Percentiles rank a stretch among this genome's conserved stretches.
Conservation (phyloP, 2,113 vertebrate genomes). For the Anhinga anhinga region DNA sequence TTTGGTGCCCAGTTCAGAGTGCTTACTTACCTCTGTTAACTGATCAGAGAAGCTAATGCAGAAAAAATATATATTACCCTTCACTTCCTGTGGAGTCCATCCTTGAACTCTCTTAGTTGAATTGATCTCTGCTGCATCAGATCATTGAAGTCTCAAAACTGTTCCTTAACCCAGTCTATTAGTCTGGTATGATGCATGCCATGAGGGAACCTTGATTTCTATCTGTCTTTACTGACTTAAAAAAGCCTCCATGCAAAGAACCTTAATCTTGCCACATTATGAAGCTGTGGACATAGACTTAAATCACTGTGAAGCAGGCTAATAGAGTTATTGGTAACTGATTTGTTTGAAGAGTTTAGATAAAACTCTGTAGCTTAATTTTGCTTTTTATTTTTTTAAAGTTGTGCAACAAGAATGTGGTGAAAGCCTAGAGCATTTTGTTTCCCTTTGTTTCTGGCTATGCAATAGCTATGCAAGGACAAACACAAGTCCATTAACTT, state of each 20-base stretch:
- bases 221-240: not conserved
- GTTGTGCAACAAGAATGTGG: not conserved
- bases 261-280: not conserved
- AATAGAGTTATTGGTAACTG: not conserved
- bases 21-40: not conserved
- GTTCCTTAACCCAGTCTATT: not conserved
- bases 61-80: not conserved
- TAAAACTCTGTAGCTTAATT: not conserved
- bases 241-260: not conserved
- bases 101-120: not conserved
- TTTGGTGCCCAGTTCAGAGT: not conserved
- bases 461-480: not conserved
- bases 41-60: not conserved
- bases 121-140: not conserved
- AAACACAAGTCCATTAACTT: not conserved
- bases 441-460: not conserved
- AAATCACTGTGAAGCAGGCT: not conserved
- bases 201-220: not conserved
- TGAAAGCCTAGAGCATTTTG: not conserved
- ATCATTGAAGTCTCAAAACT: not conserved
- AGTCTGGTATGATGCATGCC: not conserved
- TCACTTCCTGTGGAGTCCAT: not conserved
- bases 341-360: not conserved
- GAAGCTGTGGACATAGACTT: not conserved
- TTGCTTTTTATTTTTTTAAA: not conserved